Conservation (phyloP, 64 coral and sea anemone genomes). For the Stylophora pistillata region DNA sequence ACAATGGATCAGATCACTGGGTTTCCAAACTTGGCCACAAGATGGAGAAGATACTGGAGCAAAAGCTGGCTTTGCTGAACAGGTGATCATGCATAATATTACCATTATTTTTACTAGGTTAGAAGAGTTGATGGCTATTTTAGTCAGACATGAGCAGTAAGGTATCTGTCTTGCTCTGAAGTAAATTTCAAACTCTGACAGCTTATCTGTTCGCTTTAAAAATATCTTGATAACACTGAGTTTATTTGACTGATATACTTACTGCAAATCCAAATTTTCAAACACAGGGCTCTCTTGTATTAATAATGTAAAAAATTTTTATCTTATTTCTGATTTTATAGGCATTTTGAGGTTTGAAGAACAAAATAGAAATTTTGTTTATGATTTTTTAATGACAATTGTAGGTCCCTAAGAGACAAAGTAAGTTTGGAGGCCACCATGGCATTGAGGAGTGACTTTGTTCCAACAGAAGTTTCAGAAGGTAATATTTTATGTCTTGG, state of each 20-base stretch:
- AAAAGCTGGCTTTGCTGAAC: conserved; percentile 93
- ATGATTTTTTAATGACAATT: not conserved
- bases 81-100: conserved; percentile 41
- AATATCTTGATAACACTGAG: too few relatives aligned
- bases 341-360: too few relatives aligned
- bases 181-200: too few relatives aligned
- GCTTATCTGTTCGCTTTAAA: too few relatives aligned
- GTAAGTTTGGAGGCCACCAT: conserved; percentile 88
- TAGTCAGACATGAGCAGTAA: too few relatives aligned
- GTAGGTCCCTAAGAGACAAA: conserved; percentile 92
- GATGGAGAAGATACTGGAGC: conserved; percentile 92
- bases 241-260: too few relatives aligned
- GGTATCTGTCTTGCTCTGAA: too few relatives aligned
- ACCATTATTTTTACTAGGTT: too few relatives aligned
- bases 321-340: too few relatives aligned
- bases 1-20: conserved; percentile 94
- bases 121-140: not conserved
- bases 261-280: too few relatives aligned
- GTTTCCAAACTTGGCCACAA: conserved; percentile 96
- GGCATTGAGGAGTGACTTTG: conserved; percentile 45
- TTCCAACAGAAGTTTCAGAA: not conserved
- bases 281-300: too few relatives aligned
- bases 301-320: too few relatives aligned
- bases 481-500: not conserved
- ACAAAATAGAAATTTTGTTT: not conserved